These are phyloP conservation scores for Pterois miles DNA, from an alignment of 2,797 vertebrate genomes.

Conservation along the genomic window DNA sequence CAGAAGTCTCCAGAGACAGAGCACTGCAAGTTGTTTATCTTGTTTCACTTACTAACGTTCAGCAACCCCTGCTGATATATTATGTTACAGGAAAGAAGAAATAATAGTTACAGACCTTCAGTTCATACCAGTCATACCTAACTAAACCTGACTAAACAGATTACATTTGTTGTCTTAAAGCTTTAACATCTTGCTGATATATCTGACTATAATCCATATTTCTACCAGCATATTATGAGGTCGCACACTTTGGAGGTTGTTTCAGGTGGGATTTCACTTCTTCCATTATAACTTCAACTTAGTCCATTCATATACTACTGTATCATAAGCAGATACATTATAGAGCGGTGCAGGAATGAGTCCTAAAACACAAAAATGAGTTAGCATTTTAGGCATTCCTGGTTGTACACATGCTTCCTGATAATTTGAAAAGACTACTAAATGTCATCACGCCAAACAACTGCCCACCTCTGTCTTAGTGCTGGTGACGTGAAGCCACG, in stretches of 20 bases:
- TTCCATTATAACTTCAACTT: not conserved
- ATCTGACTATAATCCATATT: not conserved
- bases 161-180: not conserved
- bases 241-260: not conserved
- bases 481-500: too few relatives aligned
- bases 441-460: too few relatives aligned
- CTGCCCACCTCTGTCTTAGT: too few relatives aligned
- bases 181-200: not conserved
- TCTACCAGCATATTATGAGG: not conserved
- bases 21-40: constrained; percentile 31
- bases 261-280: constrained; percentile 1
- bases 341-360: not conserved
- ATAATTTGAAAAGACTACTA: too few relatives aligned
- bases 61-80: constrained; percentile 15
- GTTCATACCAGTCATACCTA: not conserved
- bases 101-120: not conserved
- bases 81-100: not conserved
- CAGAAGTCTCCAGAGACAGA: constrained; percentile 32
- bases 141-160: not conserved
- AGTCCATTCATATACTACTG: not conserved
- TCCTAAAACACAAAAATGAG: not conserved
- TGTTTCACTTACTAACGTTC: constrained; percentile 29
- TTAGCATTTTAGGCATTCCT: too few relatives aligned
- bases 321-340: not conserved
- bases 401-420: too few relatives aligned